A percentile compares a stretch with the other conserved stretches of the same genome.
Conservation (phyloP, 1,140 invertebrate species). For the Hypothenemus hampei region DNA sequence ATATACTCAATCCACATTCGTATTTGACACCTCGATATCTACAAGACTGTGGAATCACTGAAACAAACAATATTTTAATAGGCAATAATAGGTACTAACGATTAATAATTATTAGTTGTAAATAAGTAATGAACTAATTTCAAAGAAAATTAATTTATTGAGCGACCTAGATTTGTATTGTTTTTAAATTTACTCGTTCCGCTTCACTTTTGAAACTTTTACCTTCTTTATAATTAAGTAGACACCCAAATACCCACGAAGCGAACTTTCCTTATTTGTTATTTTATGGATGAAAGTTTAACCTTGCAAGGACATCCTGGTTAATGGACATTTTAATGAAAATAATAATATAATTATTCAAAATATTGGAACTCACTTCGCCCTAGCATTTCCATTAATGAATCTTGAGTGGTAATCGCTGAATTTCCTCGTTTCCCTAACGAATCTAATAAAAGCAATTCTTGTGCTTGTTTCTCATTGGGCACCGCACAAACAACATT, state of each 20-base stretch:
- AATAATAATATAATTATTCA: no score
- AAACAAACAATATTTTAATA: slow-evolving; percentile 27
- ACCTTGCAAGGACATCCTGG: neutral
- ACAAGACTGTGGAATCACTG: slow-evolving; percentile 90
- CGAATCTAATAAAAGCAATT: slow-evolving; percentile 65
- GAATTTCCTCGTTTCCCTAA: slow-evolving; percentile 54
- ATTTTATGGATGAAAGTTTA: slow-evolving; percentile 1
- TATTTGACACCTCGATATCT: slow-evolving; percentile 83
- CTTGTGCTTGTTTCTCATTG: slow-evolving; percentile 64
- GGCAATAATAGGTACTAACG: neutral
- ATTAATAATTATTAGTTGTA: no score
- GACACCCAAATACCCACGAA: neutral
- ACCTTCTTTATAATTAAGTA: no score
- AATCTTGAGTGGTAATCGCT: slow-evolving; percentile 55
- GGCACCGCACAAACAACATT: slow-evolving; percentile 45
- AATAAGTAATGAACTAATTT: no score
- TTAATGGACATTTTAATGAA: neutral
- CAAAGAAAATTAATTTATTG: no score
- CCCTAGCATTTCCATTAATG: slow-evolving; percentile 74
- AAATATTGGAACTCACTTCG: slow-evolving; percentile 72
- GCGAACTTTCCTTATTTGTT: neutral
- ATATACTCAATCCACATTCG: slow-evolving; percentile 84
- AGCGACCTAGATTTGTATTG: no score
- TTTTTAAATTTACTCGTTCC: no score
- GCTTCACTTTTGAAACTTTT: no score